These are phyloP conservation scores for Saxidomus purpurata DNA, from an alignment of 1,140 invertebrate genomes.

Conservation along the genomic window DNA sequence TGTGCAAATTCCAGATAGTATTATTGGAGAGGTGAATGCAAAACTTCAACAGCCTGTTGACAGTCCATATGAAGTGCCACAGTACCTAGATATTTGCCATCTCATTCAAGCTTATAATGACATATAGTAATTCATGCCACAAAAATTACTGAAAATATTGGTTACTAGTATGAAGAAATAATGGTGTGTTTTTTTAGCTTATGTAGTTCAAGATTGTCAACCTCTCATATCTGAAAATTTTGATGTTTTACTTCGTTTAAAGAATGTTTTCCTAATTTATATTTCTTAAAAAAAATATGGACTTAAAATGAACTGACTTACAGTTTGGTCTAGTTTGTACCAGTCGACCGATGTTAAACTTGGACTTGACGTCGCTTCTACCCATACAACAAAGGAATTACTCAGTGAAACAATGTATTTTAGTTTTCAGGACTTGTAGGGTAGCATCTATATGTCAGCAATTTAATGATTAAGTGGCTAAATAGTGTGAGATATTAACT, in stretches of 20 bases:
- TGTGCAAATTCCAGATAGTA: constrained; percentile 18
- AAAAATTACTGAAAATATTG: constrained; percentile 21
- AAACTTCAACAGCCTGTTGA: constrained; percentile 42
- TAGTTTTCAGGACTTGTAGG: constrained; percentile 33
- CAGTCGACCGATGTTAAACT: constrained; percentile 18
- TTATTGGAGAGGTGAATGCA: constrained; percentile 25
- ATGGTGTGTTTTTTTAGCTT: constrained; percentile 14
- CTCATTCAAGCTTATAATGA: constrained; percentile 27
- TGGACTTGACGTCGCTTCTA: constrained; percentile 26
- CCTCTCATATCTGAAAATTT: constrained; percentile 32
- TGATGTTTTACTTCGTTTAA: constrained; percentile 39
- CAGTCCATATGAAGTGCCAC: constrained; percentile 42
- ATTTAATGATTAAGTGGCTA: constrained; percentile 41
- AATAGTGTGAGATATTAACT: constrained; percentile 35
- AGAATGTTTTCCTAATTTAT: constrained; percentile 29
- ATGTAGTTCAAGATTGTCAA: constrained; percentile 28
- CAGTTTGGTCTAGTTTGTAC: constrained; percentile 36
- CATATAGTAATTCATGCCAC: constrained; percentile 19
- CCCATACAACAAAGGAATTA: constrained; percentile 36
- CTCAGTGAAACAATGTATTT: constrained; percentile 17
- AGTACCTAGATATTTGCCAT: constrained; percentile 48
- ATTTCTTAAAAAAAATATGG: constrained; percentile 25
- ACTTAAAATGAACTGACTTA: constrained; percentile 23
- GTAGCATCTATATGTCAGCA: constrained; percentile 29
- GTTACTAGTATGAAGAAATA: constrained; percentile 7